phyloP scores from a whole-genome alignment of 2,113 vertebrate species.

The Mesitornis unicolor region DNA sequence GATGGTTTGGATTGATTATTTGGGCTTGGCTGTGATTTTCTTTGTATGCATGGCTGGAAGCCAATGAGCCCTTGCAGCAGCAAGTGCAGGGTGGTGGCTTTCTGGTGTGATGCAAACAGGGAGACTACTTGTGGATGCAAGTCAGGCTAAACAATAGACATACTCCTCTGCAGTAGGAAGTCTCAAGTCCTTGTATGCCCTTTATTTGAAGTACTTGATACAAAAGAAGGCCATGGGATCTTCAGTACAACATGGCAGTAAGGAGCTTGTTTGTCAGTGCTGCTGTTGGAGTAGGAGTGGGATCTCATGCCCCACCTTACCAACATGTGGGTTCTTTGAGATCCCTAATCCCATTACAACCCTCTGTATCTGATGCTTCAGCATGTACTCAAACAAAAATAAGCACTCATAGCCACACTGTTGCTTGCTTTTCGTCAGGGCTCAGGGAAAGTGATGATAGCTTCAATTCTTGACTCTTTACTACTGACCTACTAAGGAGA shows the following conservation, averaged over 20 bases:
- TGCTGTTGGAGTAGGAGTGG: background rate
- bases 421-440: background rate
- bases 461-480: background rate
- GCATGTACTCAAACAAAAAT: background rate
- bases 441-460: background rate
- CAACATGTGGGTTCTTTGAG: background rate
- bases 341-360: background rate
- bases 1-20: background rate
- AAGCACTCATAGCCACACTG: background rate
- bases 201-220: background rate
- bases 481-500: background rate
- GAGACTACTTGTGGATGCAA: background rate
- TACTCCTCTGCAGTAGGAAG: background rate
- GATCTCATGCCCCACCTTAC: background rate
- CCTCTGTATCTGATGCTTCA: background rate
- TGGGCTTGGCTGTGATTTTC: background rate
- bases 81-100: background rate
- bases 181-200: background rate
- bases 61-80: background rate
- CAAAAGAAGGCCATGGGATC: background rate
- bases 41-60: background rate
- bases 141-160: background rate
- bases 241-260: rapidly evolving
- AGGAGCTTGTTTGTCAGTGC: background rate
- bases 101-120: background rate